Evolutionary conservation across 2,797 vertebrate genomes (phyloP), one percentile per base, ranked within the genome.

Genomic region (Arrhamphus sclerolepis): DNA sequence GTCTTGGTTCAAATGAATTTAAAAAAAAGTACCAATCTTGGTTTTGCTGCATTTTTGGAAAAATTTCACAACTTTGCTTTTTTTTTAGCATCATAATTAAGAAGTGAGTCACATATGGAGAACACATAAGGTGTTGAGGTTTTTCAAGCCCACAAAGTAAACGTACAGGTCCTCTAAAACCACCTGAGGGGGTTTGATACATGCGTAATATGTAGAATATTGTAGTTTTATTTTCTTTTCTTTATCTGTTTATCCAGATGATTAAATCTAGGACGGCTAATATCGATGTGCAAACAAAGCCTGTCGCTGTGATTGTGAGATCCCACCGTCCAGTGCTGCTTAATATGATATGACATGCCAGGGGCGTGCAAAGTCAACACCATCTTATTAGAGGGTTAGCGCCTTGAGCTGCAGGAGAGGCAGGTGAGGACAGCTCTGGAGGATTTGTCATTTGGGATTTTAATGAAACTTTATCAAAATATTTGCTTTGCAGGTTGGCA

Each of bases 191-290:
- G 54, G 78, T 73, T 83, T 77, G 81, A 78, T 66, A 67, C 71
- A 48, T 49, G 50, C 51, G 59, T 80, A 69, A 84, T 78, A 85
- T 82, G 82, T 89, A 75, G 75, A 85, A 85, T 78, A 85, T 77
- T 82, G 62, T 84, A 78, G 61, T 49, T 73, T 70, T 75, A 68
- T 76, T 67, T 71, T 80, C 77, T 70, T 85, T 26, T 26, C 6
- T 67, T 72, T 80, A 77, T 70, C 84, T 93, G 91, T 93, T 93
- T 92, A 90, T 83, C 82, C 62, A 73, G 75, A 66, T 93, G 92
- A 94, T 94, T 92, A 93, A 94, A 93, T 94, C 86, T 81, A 44
- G 81, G 81, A 24, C 85, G 84, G 86, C 91, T 93, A 91, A 94
- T 94, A 92, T 92, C 80, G 58, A 87, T 85, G 92, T 87, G 93